Evolutionary conservation across 2,888 invertebrate species (phyloP).

Genomic region (Chrysolina oricalcia): DNA sequence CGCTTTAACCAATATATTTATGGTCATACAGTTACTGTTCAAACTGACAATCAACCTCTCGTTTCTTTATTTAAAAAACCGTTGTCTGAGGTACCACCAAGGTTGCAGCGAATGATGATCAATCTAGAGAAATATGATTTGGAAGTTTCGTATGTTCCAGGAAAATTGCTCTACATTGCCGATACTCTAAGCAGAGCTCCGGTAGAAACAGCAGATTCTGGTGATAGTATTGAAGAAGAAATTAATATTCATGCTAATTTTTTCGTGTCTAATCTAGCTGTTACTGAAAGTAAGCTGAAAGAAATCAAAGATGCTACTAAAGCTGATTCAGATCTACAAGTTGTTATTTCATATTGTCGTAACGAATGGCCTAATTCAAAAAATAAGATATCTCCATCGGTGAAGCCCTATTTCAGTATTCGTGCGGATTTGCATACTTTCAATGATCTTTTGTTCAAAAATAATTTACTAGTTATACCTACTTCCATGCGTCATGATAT

Average conservation of each 20-base stretch:
- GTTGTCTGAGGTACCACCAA: slow-evolving; percentile 3
- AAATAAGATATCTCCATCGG: background rate
- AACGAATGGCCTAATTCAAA: background rate
- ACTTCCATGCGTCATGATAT: too few species aligned
- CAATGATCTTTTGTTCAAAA: too few species aligned
- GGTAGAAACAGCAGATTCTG: too few species aligned
- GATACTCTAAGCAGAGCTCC: too few species aligned
- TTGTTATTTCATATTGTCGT: background rate
- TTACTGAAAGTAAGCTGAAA: background rate
- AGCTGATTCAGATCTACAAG: background rate
- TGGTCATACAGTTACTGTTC: background rate
- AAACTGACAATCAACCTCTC: slow-evolving; percentile 7
- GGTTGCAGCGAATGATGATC: slow-evolving; percentile 9
- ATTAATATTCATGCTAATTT: background rate
- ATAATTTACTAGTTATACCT: too few species aligned
- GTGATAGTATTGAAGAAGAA: too few species aligned
- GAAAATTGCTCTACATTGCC: too few species aligned
- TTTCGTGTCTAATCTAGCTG: background rate
- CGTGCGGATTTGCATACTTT: too few species aligned
- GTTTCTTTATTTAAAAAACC: slow-evolving; percentile 16
- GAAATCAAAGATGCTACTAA: background rate
- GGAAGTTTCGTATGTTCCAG: too few species aligned
- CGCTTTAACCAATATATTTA: background rate
- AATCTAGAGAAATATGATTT: slow-evolving; percentile 7
- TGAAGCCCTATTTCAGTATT: too few species aligned